These are phyloP conservation scores for Stegodyphus mimosarum DNA, from an alignment of 1,140 invertebrate genomes.

Conservation along the genomic window DNA sequence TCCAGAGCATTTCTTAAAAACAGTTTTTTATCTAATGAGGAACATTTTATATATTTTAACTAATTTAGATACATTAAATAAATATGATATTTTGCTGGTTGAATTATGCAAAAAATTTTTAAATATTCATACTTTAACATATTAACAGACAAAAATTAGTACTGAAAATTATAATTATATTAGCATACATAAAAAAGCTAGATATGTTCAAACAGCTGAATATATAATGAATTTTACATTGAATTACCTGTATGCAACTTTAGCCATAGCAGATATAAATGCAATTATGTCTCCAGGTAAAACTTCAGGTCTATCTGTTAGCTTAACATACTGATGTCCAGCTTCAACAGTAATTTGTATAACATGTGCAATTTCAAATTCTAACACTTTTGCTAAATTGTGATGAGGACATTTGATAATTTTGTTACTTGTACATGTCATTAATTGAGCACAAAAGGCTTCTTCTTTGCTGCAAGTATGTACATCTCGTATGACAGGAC, in stretches of 20 bases:
- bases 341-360: constrained; percentile 57
- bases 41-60: too few species aligned
- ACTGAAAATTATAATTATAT: too few species aligned
- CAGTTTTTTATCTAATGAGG: too few species aligned
- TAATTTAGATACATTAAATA: too few species aligned
- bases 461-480: constrained; percentile 42
- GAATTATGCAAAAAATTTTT: too few species aligned
- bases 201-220: too few species aligned
- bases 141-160: too few species aligned
- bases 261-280: constrained; percentile 58
- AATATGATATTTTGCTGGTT: too few species aligned
- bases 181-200: too few species aligned
- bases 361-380: constrained; percentile 58
- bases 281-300: constrained; percentile 59
- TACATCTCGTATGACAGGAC: constrained; percentile 27
- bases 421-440: constrained; percentile 40
- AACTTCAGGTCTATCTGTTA: constrained; percentile 52
- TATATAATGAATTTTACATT: neutral
- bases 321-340: constrained; percentile 57
- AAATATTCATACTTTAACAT: too few species aligned
- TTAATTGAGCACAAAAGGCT: constrained; percentile 41
- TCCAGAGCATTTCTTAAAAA: too few species aligned
- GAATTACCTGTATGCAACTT: constrained; percentile 52
- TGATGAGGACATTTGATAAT: constrained; percentile 37
- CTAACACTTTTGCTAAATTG: constrained; percentile 33